Evolutionary conservation across 2,888 invertebrate species (phyloP), one percentile per base, ranked within the genome.

Genomic region (Aspidiotus rigidus): DNA sequence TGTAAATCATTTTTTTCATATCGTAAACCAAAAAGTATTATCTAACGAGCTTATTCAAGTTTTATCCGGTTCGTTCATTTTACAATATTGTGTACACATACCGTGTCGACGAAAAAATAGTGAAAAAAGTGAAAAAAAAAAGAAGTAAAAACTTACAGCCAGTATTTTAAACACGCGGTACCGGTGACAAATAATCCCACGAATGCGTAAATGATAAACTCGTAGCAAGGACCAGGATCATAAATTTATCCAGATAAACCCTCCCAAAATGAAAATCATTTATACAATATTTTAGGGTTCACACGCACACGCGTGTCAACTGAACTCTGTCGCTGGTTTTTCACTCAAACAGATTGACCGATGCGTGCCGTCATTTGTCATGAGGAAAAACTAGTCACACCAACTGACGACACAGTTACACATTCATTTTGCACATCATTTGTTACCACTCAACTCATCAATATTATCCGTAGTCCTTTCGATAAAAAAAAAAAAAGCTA

Each of bases 151-250:
- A 13, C n/a, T 49, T 49, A 49, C 49, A 49, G 49, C n/a, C 49
- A n/a, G 11, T n/a, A n/a, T n/a, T n/a, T 28, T 28, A 28, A 28
- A 28, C 28, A 49, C 11, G n/a, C 49, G 10, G 49, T 6, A 49
- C 49, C 49, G 49, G 49, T 6, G 49, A 49, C 49, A 49, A 49
- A 49, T 49, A 49, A 49, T 49, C 49, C n/a, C 49, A n/a, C 49
- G 49, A 49, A 49, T 49, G n/a, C 49, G 49, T 49, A 49, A 49
- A 49, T 49, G n/a, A 49, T 49, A 49, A 49, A 49, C 49, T 49
- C 49, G 49, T 49, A 11, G n/a, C n/a, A 6, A n/a, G 49, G 28
- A 28, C 28, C 49, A 6, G 11, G 49, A 49, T 49, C 49, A 49
- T 49, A 49, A 49, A 49, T 49, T 49, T 11, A 28, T 28, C 28